Evolutionary conservation across 35 echinoderm and acorn worm genomes (phyloP).

Genomic region (Patiria miniata): DNA sequence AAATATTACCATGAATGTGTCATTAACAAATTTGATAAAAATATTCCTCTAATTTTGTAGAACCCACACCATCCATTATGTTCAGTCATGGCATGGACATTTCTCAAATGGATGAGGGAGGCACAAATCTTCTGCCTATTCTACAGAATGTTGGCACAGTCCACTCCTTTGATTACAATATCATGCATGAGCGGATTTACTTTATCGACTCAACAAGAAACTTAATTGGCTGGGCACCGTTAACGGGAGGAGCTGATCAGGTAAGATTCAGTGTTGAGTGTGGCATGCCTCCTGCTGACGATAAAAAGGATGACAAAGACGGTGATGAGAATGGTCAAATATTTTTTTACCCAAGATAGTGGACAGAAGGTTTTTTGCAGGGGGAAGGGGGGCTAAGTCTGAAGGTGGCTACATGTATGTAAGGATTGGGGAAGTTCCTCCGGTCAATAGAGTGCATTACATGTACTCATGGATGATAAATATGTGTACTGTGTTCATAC

Average conservation of each 20-base stretch:
- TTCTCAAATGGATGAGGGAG: conserved; percentile 52
- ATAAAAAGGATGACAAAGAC: too few species aligned
- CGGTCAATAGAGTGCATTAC: too few species aligned
- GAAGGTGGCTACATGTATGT: too few species aligned
- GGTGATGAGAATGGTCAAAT: too few species aligned
- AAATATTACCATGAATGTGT: neutral
- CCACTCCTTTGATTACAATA: conserved; percentile 65
- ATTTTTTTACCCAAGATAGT: neutral
- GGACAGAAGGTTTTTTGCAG: too few species aligned
- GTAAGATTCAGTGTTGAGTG: conserved; percentile 5
- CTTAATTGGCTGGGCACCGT: conserved; percentile 42
- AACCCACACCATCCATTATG: conserved; percentile 45
- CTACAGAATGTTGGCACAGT: conserved; percentile 51
- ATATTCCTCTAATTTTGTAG: neutral
- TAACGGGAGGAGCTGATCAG: conserved; percentile 35
- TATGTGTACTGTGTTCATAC: too few species aligned
- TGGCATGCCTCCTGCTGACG: too few species aligned
- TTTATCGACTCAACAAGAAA: conserved; percentile 67
- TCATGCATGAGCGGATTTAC: conserved; percentile 41
- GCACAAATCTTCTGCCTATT: conserved; percentile 7
- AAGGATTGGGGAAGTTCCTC: too few species aligned
- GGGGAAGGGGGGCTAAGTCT: too few species aligned
- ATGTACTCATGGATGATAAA: too few species aligned
- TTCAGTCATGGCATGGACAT: conserved; percentile 79
- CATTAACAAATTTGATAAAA: neutral